phyloP scores from a whole-genome alignment of 2,797 vertebrate genomes.

The Myotis findleyi region DNA sequence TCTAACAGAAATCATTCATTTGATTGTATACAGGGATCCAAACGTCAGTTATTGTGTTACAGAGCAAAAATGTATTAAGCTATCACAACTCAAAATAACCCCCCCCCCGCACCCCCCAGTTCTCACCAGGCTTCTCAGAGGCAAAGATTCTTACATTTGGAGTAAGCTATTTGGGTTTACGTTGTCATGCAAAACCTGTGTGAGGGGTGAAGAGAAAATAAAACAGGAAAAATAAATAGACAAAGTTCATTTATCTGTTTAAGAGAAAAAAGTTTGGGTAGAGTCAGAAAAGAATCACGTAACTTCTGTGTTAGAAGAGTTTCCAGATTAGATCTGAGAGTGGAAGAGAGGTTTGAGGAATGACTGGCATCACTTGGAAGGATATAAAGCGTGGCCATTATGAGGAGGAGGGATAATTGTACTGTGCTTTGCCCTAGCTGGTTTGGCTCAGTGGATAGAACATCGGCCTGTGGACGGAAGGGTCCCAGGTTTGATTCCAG shows the following conservation, averaged over 20 bases:
- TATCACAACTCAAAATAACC: not conserved
- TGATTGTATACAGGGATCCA: not conserved
- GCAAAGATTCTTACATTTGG: not conserved
- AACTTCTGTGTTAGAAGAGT: not conserved
- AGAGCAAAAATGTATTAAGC: not conserved
- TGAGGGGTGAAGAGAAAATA: not conserved
- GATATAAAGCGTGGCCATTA: not conserved
- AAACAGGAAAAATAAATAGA: not conserved
- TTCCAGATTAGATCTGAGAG: not conserved
- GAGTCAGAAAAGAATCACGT: not conserved
- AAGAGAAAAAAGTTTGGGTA: not conserved
- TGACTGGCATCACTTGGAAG: not conserved
- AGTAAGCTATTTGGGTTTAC: not conserved
- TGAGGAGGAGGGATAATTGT: not conserved
- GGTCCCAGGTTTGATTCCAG: too few relatives aligned
- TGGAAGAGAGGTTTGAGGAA: not conserved
- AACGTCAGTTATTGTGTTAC: not conserved
- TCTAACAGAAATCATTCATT: not conserved
- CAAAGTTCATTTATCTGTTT: not conserved
- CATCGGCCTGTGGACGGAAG: too few relatives aligned
- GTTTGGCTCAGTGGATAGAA: too few relatives aligned
- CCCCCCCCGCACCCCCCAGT: fast-evolving
- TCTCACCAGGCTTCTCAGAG: not conserved
- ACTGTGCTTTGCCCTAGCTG: too few relatives aligned
- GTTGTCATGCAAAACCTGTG: not conserved